Base-by-base conservation (phyloP, 2,888 invertebrate species). In the Drosophila koepferae region DNA sequence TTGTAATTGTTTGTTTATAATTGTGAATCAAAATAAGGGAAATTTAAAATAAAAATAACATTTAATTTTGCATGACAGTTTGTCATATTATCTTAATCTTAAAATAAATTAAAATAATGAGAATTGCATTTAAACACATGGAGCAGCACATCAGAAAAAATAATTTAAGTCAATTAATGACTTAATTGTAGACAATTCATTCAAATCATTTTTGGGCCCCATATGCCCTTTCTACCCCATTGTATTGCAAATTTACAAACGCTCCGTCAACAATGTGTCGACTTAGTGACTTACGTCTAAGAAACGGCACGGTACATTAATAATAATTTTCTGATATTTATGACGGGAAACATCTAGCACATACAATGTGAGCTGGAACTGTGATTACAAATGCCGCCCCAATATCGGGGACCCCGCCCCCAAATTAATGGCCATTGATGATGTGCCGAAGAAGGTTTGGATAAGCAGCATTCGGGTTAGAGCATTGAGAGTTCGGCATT, bases 281-380 rank as follows among this genome's bases (percentile, higher is more conserved):
- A 69, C 72, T 79, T 69, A 51, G 55, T 69, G 80, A 80, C 80
- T 80, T 72, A 59, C 72, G 77, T 44, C 69, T 60, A 20, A 71
- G 67, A 73, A 77, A 65, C 67, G 77, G 63, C 67, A 61, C 64
- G 36, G 77, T 44, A 77, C 88, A 85, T 85, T 86, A 88, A 88
- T 88, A 86, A 88, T 83, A 86, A 86, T 86, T 86, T 81, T 86
- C 83, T 28, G 84, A 86, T 86, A 86, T 86, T 88, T 86, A 86
- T 78, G 86, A 88, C 86, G 80, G 88, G 85, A 86, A 86, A 83
- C 85, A 88, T 86, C 81, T 65, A 56, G 41, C 76, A 59, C 78
- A 74, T 67, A 72, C 70, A 82, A 87, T 81, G 83, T 81, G 79
- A 87, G 81, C 72, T 79, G 79, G 77, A 77, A 75, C 78, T 85